Base-by-base conservation (phyloP, 2,888 invertebrate species). In the Heterodera filipjevi region DNA sequence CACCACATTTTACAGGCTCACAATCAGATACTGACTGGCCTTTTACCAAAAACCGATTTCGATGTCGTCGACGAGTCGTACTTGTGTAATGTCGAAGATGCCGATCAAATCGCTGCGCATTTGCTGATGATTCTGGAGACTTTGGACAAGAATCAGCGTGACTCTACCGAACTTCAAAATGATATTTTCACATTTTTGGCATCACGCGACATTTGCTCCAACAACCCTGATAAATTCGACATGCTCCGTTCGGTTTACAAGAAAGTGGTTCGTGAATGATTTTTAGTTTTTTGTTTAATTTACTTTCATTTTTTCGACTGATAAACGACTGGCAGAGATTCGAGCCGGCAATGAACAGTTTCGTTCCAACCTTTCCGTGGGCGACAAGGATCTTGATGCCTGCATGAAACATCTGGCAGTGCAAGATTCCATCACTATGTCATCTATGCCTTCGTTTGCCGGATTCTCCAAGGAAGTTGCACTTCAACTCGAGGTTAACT, bases 81-180 rank as follows among this genome's bases (percentile, higher is more conserved):
- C 30, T 19, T 64, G n/a, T 35, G 64, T 30, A 39, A 75, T 66
- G 66, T 66, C 46, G 39, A 75, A 22, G 71, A 71, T 77, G 71
- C 76, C 16, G 77, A 77, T 12, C 71, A 66, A 6, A 44, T 77
- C 30, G 75, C 74, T 16, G 77, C 77, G 5, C 32, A 78, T 39
- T 35, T 77, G 49, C 33, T 77, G 27, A 44, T 73, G 66, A 64
- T 77, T 19, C 30, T 78, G 12, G 75, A 78, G 39, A 72, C 76
- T 22, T 66, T 78, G 32, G 78, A 78, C 30, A 27, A 16, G 16
- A 78, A 77, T 6, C 46, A 32, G 16, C 78, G 30, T 14, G 44
- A 66, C 8, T 22, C 66, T 14, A 70, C 30, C 44, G 66, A 39
- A 16, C 66, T 78, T 10, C 78, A 71, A 32, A 27, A 44, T 3